Percentiles rank a stretch among this genome's conserved stretches.
These are phyloP conservation scores for Drosophila kokeensis DNA, from an alignment of 2,888 invertebrate species.

Conservation along the genomic window DNA sequence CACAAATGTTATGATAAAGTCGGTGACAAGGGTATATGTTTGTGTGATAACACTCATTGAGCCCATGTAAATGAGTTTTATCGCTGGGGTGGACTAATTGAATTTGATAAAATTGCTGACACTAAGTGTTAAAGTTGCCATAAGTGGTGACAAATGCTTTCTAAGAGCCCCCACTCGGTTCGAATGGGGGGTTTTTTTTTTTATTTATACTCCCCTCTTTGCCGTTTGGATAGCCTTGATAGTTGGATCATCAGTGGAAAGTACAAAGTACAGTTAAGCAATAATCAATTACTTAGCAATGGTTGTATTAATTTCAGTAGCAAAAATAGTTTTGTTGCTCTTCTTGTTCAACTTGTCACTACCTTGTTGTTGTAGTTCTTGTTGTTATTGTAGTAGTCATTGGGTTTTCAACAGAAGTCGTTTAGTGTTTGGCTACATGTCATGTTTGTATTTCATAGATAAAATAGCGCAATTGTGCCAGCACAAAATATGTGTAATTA, in stretches of 20 bases:
- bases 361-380: conserved; percentile 31
- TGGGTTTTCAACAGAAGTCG: conserved; percentile 75
- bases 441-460: conserved; percentile 68
- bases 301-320: conserved; percentile 62
- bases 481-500: conserved; percentile 79
- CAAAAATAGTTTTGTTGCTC: conserved; percentile 42
- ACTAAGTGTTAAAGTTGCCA: conserved; percentile 54
- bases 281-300: conserved; percentile 74
- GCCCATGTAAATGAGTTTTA: conserved; percentile 75
- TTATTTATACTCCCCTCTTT: conserved; percentile 27
- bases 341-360: conserved; percentile 56
- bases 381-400: conserved; percentile 49
- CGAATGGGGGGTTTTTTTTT: conserved; percentile 9
- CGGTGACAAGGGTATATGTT: conserved; percentile 36
- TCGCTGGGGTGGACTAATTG: conserved; percentile 69
- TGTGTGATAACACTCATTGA: conserved; percentile 32
- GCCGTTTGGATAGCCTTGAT: conserved; percentile 16
- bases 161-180: conserved; percentile 18
- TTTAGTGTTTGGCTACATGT: conserved; percentile 67
- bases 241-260: conserved; percentile 60
- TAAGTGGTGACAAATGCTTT: conserved; percentile 58
- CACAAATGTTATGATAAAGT: conserved; percentile 76
- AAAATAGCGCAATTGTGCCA: conserved; percentile 69
- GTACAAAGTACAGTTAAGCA: conserved; percentile 75
- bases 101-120: conserved; percentile 69